A percentile compares a stretch with the other conserved stretches of the same genome.
Conservation (phyloP, 2,113 vertebrate species). For the Phasianus colchicus region DNA sequence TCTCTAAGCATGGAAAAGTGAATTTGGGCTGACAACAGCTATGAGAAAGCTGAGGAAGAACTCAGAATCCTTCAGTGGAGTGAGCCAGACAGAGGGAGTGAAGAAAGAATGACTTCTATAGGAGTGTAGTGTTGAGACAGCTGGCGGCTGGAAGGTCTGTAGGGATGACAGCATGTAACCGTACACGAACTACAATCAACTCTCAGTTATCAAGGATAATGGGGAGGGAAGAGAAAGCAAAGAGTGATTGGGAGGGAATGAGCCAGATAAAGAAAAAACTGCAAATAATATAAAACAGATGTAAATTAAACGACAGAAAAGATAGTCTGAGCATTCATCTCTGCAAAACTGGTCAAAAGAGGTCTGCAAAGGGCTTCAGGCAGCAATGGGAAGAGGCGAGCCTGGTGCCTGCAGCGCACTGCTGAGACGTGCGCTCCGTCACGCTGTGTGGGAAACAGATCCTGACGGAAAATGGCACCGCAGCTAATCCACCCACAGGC, state of each 20-base stretch:
- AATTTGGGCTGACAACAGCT: background rate
- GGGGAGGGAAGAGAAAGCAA: background rate
- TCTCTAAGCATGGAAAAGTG: background rate
- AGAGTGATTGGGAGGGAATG: background rate
- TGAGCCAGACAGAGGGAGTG: background rate
- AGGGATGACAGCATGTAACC: background rate
- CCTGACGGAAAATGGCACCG: background rate
- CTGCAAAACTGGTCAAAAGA: background rate
- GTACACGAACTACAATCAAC: background rate
- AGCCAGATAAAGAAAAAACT: slow-evolving; percentile 29
- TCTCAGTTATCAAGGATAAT: background rate
- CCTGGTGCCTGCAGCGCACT: background rate
- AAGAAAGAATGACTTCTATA: background rate
- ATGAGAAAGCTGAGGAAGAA: background rate
- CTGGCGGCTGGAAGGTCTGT: background rate
- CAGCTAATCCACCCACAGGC: background rate
- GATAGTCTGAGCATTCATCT: background rate
- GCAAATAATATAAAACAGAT: slow-evolving; percentile 48
- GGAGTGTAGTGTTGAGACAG: background rate
- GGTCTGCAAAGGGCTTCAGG: background rate
- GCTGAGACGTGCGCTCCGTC: background rate
- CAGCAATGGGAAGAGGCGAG: background rate
- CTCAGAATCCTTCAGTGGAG: background rate
- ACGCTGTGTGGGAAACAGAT: background rate
- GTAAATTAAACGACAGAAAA: background rate